Evolutionary conservation across 2,797 vertebrate genomes (phyloP), one percentile per base, ranked within the genome.

Genomic region (Acanthurus lineatus): DNA sequence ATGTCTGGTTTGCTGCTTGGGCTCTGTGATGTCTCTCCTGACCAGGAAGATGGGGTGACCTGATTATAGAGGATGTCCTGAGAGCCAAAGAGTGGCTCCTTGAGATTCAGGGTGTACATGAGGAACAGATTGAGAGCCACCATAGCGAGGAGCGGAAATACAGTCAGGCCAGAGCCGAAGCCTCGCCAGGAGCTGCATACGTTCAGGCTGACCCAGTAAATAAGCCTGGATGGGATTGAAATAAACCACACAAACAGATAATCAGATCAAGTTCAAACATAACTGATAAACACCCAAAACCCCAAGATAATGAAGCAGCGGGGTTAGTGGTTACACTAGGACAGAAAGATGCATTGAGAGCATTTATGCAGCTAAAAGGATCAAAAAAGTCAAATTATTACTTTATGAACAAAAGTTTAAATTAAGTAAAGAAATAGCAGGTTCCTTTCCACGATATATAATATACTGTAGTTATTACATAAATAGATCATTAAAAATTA

Each of bases 91-190:
- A 93, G 90, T 9, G 93, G 88, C 64, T 92, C 86, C 62, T 87
- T 89, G 66, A 93, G 84, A 89, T 90, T 89, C 71, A 87, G 79
- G 42, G 51, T 76, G 88, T 94, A 95, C 73, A 96, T 84, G 72
- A 93, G 91, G 92, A 93, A 95, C 74, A 95, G 88, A 88, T 96
- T 96, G 83, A 95, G 91, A 75, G 85, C 86, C 69, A 93, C 90
- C 89, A 93, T 79, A 72, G 92, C 92, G 1, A 96, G 85, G 54
- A 94, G 94, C 0, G 95, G 95, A 87, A 96, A 95, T 75, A 95
- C 14, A 16, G 93, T 94, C 61, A 96, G 90, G 19, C 95, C 94
- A 1, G 94, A 95, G 63, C 95, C 95, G 14, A 96, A 95, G 58
- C 94, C 94, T 60, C 95, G 83, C 93, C 93, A 95, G 71, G 91